Conservation (phyloP, 2,113 vertebrate genomes). For the Cisticola juncidis region DNA sequence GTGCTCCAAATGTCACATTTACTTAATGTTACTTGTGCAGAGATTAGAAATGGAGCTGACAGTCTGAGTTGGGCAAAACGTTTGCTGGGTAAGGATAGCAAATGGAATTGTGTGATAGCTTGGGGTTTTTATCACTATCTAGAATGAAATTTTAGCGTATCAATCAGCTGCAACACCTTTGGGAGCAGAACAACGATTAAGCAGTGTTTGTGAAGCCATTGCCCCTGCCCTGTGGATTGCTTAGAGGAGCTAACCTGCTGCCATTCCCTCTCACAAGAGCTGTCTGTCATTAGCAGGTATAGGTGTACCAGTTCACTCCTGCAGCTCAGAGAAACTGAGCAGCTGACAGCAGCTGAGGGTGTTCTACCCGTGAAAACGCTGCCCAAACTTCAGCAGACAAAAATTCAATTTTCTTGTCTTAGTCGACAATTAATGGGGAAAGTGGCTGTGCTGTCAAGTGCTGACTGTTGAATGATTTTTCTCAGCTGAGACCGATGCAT, state of each 20-base stretch:
- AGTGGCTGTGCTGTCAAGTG: background rate
- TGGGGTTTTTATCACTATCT: background rate
- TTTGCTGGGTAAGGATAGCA: background rate
- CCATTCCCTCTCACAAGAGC: background rate
- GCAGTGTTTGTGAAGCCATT: background rate
- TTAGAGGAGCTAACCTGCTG: constrained; percentile 26
- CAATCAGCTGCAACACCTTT: constrained; percentile 31
- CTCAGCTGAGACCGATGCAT: background rate
- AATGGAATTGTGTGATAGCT: background rate
- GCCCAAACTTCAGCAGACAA: background rate
- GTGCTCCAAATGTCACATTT: background rate
- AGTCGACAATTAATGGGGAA: background rate
- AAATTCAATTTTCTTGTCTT: background rate
- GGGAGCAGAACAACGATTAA: constrained; percentile 2
- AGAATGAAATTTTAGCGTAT: background rate
- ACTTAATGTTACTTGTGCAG: background rate
- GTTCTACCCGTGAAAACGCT: background rate
- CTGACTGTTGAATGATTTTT: background rate
- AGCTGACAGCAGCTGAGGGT: background rate
- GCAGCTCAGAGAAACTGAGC: background rate
- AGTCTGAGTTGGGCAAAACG: background rate
- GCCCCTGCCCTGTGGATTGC: background rate
- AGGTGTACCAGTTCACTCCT: background rate
- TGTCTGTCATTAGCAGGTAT: background rate
- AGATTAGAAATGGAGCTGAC: constrained; percentile 19